Evolutionary conservation across 2,888 invertebrate genomes (phyloP).

Genomic region (Lasioglossum villosulum): DNA sequence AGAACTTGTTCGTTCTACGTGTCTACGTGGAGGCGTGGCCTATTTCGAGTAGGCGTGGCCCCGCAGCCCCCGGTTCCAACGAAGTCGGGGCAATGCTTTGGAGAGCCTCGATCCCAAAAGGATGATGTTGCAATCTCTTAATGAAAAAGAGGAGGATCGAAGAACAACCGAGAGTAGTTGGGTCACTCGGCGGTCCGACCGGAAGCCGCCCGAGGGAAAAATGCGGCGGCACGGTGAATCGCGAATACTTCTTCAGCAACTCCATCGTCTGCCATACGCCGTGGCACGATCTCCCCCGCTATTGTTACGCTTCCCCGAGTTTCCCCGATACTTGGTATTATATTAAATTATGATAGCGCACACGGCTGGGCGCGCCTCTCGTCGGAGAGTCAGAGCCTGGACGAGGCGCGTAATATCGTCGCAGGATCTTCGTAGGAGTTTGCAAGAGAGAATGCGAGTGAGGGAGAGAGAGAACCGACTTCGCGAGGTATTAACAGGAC

Average conservation of each 20-base stretch:
- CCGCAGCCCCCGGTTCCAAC: neutral
- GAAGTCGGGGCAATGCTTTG: neutral
- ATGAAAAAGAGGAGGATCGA: neutral
- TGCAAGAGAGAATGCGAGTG: constrained; percentile 10
- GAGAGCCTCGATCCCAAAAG: neutral
- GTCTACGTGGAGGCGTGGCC: neutral
- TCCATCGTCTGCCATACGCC: constrained; percentile 56
- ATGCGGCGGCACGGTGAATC: constrained; percentile 57
- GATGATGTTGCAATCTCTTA: neutral
- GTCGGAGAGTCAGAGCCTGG: constrained; percentile 24
- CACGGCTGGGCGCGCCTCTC: constrained; percentile 47
- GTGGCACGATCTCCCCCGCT: constrained; percentile 34
- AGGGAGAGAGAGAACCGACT: constrained; percentile 51
- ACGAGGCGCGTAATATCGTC: constrained; percentile 46
- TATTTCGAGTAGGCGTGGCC: neutral
- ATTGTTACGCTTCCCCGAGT: constrained; percentile 74
- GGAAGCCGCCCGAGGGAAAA: constrained; percentile 54
- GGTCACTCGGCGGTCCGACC: constrained; percentile 40
- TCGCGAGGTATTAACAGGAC: constrained; percentile 47
- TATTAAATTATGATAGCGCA: constrained; percentile 75
- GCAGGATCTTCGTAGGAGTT: constrained; percentile 55
- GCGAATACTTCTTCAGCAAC: constrained; percentile 71
- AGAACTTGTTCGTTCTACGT: neutral
- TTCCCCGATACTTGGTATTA: constrained; percentile 75
- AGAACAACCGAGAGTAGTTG: constrained; percentile 7